Evolutionary conservation across 2,113 vertebrate species (phyloP).

Genomic region (Cranoglanis bouderius): DNA sequence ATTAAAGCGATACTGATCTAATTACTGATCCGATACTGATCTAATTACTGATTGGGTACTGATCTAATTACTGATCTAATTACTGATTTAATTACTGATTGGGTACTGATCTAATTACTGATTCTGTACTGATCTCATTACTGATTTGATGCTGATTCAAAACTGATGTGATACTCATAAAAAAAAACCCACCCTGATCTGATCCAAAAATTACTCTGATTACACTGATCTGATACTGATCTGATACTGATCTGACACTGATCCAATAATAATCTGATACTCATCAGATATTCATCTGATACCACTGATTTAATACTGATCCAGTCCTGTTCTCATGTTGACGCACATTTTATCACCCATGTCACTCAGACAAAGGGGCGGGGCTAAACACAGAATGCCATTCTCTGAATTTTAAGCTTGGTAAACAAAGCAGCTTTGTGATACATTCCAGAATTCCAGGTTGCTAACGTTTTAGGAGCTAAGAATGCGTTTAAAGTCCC

Average conservation of each 20-base stretch:
- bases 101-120: neutral
- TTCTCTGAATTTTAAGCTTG: neutral
- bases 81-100: neutral
- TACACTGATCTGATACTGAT: neutral
- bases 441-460: neutral
- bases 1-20: neutral
- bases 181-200: neutral
- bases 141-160: neutral
- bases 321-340: neutral
- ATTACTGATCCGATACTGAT: neutral
- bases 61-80: neutral
- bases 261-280: neutral
- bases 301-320: neutral
- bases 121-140: neutral
- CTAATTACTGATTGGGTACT: neutral
- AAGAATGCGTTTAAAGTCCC: neutral
- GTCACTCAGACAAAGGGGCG: neutral
- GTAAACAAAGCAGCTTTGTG: constrained; percentile 11
- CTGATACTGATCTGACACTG: neutral
- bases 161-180: no score
- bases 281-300: neutral
- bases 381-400: neutral
- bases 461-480: neutral
- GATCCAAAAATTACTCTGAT: neutral
- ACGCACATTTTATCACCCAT: neutral